A percentile compares a stretch with the other conserved stretches of the same genome.
Evolutionary conservation across 2,113 vertebrate genomes (phyloP).

Genomic region (Oreochromis aureus): DNA sequence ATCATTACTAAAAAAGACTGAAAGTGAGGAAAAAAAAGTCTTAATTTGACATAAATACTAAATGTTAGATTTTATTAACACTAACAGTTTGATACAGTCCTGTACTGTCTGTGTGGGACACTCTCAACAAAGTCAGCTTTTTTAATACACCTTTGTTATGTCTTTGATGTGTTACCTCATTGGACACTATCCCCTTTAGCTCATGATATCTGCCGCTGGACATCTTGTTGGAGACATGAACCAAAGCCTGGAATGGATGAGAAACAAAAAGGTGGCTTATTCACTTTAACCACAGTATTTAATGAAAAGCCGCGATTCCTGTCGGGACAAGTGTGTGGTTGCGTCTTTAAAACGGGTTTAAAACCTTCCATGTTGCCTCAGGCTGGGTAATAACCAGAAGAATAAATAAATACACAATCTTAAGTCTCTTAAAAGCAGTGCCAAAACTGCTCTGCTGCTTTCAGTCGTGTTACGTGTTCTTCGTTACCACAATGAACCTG

Average conservation of each 20-base stretch:
- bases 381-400: neutral
- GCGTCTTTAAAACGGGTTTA: neutral
- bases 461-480: neutral
- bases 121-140: neutral
- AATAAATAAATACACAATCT: neutral
- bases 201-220: conserved; percentile 38
- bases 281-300: neutral
- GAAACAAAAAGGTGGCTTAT: neutral
- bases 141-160: neutral
- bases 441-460: neutral
- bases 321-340: neutral
- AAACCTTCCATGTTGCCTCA: neutral
- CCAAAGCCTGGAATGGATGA: conserved; percentile 41
- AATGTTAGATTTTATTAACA: neutral
- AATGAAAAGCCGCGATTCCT: accelerated
- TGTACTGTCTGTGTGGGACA: neutral
- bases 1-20: neutral
- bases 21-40: accelerated
- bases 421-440: neutral
- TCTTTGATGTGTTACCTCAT: conserved; percentile 30
- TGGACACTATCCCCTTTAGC: conserved; percentile 41
- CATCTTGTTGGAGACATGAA: conserved; percentile 51
- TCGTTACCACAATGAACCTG: accelerated
- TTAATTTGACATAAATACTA: neutral
- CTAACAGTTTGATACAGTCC: neutral